Conservation (phyloP, 2,888 invertebrate genomes). For the Himalopsyche japonica region DNA sequence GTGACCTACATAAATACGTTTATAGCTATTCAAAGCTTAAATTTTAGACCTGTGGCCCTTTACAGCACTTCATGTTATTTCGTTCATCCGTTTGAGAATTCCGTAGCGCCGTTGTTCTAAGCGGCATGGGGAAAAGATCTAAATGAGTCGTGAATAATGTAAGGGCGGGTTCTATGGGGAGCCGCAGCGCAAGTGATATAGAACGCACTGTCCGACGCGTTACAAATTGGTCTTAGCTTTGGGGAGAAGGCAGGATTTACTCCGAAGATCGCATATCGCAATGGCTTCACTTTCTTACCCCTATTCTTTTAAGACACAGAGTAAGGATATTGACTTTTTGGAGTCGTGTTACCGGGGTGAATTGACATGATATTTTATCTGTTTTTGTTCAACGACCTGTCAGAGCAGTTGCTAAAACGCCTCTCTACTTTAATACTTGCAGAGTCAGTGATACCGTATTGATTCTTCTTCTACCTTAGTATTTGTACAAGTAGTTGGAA, state of each 20-base stretch:
- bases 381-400: background rate
- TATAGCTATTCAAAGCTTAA: background rate
- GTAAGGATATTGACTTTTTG: background rate
- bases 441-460: too few relatives aligned
- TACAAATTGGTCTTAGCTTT: constrained; percentile 30
- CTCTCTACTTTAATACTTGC: too few relatives aligned
- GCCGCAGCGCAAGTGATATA: constrained; percentile 31
- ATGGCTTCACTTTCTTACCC: background rate
- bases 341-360: background rate
- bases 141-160: constrained; percentile 34
- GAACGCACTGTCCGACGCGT: constrained; percentile 27
- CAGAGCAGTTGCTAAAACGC: too few relatives aligned
- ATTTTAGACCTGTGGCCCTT: background rate
- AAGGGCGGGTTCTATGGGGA: constrained; percentile 8
- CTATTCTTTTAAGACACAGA: background rate
- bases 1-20: background rate
- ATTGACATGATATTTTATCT: background rate
- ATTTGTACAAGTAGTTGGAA: too few relatives aligned
- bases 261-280: background rate
- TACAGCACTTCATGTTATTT: background rate
- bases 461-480: too few relatives aligned
- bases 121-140: constrained; percentile 5
- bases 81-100: background rate
- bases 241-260: constrained; percentile 17
- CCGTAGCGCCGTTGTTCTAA: background rate